A percentile compares a stretch with the other conserved stretches of the same genome.
Evolutionary conservation across 2,797 vertebrate genomes (phyloP).

Genomic region (Rhinophrynus dorsalis): DNA sequence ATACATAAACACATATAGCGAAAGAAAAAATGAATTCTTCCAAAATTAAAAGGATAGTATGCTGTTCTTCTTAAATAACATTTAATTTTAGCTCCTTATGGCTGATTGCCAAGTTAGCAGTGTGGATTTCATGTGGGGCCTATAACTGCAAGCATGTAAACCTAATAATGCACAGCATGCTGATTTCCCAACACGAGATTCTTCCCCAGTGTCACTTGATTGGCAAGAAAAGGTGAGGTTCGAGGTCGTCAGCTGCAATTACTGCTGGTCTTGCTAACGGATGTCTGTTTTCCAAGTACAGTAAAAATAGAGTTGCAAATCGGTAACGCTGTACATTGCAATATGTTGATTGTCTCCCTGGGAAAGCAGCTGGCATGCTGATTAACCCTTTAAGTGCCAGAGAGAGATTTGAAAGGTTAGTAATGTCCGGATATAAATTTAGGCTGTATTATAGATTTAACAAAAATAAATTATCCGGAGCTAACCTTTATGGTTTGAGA

Average conservation of each 20-base stretch:
- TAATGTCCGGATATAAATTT: no score
- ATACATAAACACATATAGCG: background rate
- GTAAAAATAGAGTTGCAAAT: background rate
- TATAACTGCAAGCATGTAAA: background rate
- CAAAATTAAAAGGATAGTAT: no score
- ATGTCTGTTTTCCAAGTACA: background rate
- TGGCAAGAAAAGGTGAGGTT: background rate
- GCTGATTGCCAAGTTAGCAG: background rate
- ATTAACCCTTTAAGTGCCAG: no score
- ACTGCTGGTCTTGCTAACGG: background rate
- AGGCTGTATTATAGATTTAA: no score
- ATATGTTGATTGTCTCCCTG: background rate
- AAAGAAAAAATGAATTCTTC: background rate
- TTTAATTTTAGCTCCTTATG: background rate
- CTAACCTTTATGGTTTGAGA: no score
- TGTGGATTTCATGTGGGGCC: background rate
- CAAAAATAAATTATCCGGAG: no score
- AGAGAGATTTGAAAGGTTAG: no score
- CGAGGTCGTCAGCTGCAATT: conserved; percentile 2
- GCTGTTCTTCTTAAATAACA: background rate
- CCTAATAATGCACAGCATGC: background rate
- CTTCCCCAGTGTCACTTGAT: background rate
- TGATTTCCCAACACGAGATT: background rate
- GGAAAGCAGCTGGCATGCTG: no score
- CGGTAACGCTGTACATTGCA: background rate